Percentiles rank a stretch among this genome's conserved stretches.
Evolutionary conservation across 92 coral and sea anemone species (phyloP).

Genomic region (Paramuricea clavata): DNA sequence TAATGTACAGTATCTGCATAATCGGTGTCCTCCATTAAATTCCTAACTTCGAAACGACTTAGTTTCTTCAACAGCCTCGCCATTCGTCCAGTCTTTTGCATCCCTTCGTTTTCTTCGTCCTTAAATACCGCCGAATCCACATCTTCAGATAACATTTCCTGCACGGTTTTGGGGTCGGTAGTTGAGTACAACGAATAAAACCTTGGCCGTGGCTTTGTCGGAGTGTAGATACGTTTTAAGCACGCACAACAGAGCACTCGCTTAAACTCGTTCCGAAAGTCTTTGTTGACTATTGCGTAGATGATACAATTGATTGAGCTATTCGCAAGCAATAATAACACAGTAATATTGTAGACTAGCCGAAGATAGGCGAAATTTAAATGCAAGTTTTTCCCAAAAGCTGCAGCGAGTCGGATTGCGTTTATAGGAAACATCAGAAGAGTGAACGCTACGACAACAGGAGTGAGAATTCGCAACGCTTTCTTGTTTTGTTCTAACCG

Average conservation of each 20-base stretch:
- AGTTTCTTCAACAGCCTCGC: conserved; percentile 1
- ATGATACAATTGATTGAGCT: conserved; percentile 85
- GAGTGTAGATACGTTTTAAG: conserved; percentile 15
- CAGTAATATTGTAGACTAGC: conserved; percentile 52
- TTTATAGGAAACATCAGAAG: conserved; percentile 74
- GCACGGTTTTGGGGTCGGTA: conserved; percentile 29
- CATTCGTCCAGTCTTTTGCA: not conserved
- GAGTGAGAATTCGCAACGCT: conserved; percentile 82
- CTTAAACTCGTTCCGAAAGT: conserved; percentile 85
- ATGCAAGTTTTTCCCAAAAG: conserved; percentile 28
- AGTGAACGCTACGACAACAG: conserved; percentile 88
- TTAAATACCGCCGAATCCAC: not conserved
- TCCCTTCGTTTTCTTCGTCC: not conserved
- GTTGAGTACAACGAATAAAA: conserved; percentile 35
- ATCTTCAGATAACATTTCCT: conserved; percentile 32
- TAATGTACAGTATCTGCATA: conserved; percentile 41
- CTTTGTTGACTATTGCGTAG: conserved; percentile 84
- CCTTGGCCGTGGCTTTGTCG: conserved; percentile 2
- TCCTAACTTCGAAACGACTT: conserved; percentile 29
- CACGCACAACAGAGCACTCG: conserved; percentile 63
- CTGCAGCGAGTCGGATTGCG: conserved; percentile 50
- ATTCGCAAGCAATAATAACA: conserved; percentile 68
- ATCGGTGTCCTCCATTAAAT: conserved; percentile 17
- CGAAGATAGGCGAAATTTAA: conserved; percentile 37
- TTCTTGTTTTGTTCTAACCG: conserved; percentile 82